A percentile compares a stretch with the other conserved stretches of the same genome.
phyloP scores from a whole-genome alignment of 2,113 vertebrate genomes.

The Nycticebus coucang region DNA sequence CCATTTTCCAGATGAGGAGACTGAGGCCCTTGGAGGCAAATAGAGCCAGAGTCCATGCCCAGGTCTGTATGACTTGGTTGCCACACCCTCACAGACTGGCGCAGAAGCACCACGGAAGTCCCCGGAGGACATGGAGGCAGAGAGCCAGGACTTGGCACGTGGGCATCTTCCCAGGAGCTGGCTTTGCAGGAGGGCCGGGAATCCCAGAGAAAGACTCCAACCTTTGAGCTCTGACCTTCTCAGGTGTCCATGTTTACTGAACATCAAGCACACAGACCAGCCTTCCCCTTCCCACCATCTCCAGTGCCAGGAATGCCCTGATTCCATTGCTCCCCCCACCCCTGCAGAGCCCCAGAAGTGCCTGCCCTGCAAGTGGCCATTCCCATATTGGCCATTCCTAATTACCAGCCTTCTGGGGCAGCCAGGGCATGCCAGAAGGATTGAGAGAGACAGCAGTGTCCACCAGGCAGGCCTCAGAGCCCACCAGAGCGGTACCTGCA shows the following conservation, averaged over 20 bases:
- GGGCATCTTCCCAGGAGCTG: not conserved
- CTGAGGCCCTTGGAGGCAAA: not conserved
- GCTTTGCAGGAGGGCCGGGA: not conserved
- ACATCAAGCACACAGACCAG: slow-evolving; percentile 65
- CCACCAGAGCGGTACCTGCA: slow-evolving; percentile 94
- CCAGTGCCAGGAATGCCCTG: slow-evolving; percentile 90
- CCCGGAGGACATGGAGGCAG: not conserved
- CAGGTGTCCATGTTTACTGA: slow-evolving; percentile 72
- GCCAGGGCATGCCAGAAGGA: slow-evolving; percentile 92
- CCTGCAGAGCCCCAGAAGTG: slow-evolving; percentile 84
- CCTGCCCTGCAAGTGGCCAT: slow-evolving; percentile 91
- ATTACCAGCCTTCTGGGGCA: slow-evolving; percentile 93
- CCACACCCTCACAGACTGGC: not conserved
- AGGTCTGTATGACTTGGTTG: too few species aligned
- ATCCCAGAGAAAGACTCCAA: not conserved
- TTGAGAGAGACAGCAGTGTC: slow-evolving; percentile 90
- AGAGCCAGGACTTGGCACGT: not conserved
- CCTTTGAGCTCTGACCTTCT: not conserved
- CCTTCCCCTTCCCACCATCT: slow-evolving; percentile 80
- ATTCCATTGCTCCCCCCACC: slow-evolving; percentile 90
- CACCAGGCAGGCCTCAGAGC: slow-evolving; percentile 92
- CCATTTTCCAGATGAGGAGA: not conserved
- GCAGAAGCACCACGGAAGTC: not conserved
- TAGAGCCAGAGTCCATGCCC: too few species aligned
- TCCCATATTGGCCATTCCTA: slow-evolving; percentile 86